These are phyloP conservation scores for Porites divaricata DNA, from an alignment of 92 coral and sea anemone genomes.

Conservation along the genomic window DNA sequence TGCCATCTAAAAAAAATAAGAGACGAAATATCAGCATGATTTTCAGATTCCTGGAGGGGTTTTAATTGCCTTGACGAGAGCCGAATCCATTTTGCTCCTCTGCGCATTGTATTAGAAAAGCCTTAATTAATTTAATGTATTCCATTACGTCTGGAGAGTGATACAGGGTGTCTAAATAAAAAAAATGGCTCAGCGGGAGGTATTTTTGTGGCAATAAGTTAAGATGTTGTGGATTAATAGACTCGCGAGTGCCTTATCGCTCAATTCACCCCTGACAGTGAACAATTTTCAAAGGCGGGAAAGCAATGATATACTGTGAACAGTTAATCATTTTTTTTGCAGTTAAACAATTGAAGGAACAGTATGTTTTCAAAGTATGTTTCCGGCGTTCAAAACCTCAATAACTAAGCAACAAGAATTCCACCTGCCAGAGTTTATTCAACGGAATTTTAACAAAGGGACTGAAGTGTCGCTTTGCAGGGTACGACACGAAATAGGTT, in stretches of 20 bases:
- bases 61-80: slow-evolving; percentile 35
- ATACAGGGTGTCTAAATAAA: slow-evolving; percentile 8
- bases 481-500: background rate
- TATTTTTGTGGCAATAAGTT: slow-evolving; percentile 2
- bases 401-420: background rate
- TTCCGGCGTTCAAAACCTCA: slow-evolving; percentile 34
- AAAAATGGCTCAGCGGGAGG: slow-evolving; percentile 9
- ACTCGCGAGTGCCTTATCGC: background rate
- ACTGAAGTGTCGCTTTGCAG: background rate
- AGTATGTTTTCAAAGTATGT: slow-evolving; percentile 20
- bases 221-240: background rate
- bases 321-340: slow-evolving; percentile 26
- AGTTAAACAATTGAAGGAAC: slow-evolving; percentile 22
- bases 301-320: slow-evolving; percentile 26
- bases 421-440: slow-evolving; percentile 39
- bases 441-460: slow-evolving; percentile 32
- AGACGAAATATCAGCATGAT: background rate
- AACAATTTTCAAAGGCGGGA: slow-evolving; percentile 22
- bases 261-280: slow-evolving; percentile 29
- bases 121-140: slow-evolving; percentile 38
- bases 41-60: slow-evolving; percentile 23
- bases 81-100: slow-evolving; percentile 7
- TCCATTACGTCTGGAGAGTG: slow-evolving; percentile 3
- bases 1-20: background rate
- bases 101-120: slow-evolving; percentile 12